phyloP scores from a whole-genome alignment of 2,888 invertebrate species.

The Tryphoninae sp. region DNA sequence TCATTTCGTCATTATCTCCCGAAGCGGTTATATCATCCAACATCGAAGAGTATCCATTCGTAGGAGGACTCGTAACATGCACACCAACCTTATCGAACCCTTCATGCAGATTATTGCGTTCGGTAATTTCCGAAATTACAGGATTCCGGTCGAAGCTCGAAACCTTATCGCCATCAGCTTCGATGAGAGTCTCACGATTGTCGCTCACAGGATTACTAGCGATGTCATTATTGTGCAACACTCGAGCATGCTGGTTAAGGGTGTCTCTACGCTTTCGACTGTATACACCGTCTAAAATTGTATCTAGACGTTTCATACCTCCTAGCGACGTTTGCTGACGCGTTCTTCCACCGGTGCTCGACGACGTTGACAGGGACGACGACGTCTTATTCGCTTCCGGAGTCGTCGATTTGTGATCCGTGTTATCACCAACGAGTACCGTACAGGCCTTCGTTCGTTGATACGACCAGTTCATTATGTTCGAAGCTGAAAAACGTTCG shows the following conservation, averaged over 20 bases:
- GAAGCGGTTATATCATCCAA: slow-evolving; percentile 38
- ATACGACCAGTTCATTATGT: slow-evolving; percentile 92
- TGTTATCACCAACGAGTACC: slow-evolving; percentile 90
- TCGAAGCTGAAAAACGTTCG: slow-evolving; percentile 85
- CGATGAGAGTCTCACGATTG: neutral
- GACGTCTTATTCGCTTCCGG: slow-evolving; percentile 88
- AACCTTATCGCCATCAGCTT: slow-evolving; percentile 36
- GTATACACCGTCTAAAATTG: slow-evolving; percentile 74
- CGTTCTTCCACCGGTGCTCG: slow-evolving; percentile 84
- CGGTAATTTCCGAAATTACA: slow-evolving; percentile 11
- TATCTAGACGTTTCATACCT: slow-evolving; percentile 80
- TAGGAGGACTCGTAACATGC: slow-evolving; percentile 54
- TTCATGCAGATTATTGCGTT: slow-evolving; percentile 57
- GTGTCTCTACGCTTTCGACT: slow-evolving; percentile 88
- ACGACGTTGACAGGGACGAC: slow-evolving; percentile 85
- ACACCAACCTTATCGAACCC: slow-evolving; percentile 53
- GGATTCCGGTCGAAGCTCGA: slow-evolving; percentile 27
- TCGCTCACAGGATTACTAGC: slow-evolving; percentile 34
- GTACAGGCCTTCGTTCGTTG: slow-evolving; percentile 92
- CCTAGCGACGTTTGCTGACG: slow-evolving; percentile 79
- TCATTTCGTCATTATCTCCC: slow-evolving; percentile 47
- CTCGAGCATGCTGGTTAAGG: slow-evolving; percentile 84
- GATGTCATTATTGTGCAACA: slow-evolving; percentile 70
- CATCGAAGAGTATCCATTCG: slow-evolving; percentile 69
- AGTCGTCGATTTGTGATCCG: slow-evolving; percentile 87